Evolutionary conservation across 2,113 vertebrate species (phyloP), one percentile per base, ranked within the genome.

Genomic region (Amblyopsis rosae): DNA sequence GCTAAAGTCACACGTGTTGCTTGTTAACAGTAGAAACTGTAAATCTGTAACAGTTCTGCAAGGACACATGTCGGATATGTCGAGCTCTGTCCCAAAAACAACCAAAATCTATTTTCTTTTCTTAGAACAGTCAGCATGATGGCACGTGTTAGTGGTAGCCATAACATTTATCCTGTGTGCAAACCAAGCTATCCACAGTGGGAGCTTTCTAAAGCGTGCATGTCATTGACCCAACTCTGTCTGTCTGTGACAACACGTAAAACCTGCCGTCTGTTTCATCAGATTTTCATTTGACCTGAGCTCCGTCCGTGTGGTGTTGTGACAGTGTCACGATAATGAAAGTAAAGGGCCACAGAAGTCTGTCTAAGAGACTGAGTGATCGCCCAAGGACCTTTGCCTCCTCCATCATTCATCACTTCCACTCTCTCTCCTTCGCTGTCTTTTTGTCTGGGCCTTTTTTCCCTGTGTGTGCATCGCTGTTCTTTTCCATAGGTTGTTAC

Each of bases 281-380:
- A 46, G 77, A 82, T 81, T 70, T 61, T 75, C 69, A 69, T 68
- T 19, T 6, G 59, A 71, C 72, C 76, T 5, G 60, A 54, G 62
- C 55, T 76, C 63, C 70, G 73, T 75, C 2, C 6, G 68, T 69
- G 72, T 79, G 79, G 74, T 85, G 82, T 86, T 84, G 85, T 82
- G 82, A 81, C 81, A 71, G 76, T 75, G 76, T 89, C 81, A 82
- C 81, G 77, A 83, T 87, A 88, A 90, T 87, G 81, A 83, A 88
- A 82, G 86, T 83, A 62, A 80, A 82, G 80, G 83, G 80, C 77
- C 75, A 77, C 72, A 79, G 84, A 77, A 77, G 78, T 75, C 76
- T 74, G 82, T 85, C 75, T 77, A 76, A 12, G 78, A 79, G 84
- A 87, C 80, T 73, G 82, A 89, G 71, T 72, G 84, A 83, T 83